Conservation (phyloP, 1,140 invertebrate genomes). For the Hesperophylax magnus region DNA sequence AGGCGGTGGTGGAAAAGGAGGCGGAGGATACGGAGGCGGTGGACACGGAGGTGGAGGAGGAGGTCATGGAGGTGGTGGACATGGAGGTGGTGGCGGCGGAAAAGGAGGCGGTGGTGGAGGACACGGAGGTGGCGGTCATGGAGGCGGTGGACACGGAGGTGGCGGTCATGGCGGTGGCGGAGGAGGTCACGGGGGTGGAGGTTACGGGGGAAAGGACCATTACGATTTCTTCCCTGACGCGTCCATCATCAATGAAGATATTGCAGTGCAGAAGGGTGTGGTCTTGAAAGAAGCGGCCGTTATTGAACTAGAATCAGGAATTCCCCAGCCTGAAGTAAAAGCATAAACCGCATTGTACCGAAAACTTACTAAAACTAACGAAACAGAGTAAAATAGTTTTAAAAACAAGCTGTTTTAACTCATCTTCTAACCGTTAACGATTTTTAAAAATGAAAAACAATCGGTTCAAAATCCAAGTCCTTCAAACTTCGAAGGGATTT, state of each 20-base stretch:
- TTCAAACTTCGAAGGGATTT: no score
- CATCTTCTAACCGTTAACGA: no score
- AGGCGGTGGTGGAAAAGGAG: conserved; percentile 45
- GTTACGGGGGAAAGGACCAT: conserved; percentile 7
- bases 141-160: not conserved
- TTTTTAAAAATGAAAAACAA: no score
- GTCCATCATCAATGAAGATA: not conserved
- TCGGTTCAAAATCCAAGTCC: no score
- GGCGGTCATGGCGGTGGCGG: conserved; percentile 16
- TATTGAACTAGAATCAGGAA: not conserved
- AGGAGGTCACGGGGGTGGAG: conserved; percentile 59
- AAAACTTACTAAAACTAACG: no score
- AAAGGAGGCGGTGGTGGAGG: not conserved
- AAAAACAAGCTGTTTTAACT: no score
- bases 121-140: not conserved
- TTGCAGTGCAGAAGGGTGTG: not conserved
- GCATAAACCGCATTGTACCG: no score
- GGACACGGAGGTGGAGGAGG: not conserved
- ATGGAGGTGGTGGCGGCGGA: conserved; percentile 17
- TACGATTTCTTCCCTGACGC: not conserved
- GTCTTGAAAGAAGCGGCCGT: not conserved
- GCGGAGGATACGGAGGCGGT: conserved; percentile 1
- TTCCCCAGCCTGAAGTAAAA: no score
- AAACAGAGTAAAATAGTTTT: no score
- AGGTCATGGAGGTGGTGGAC: conserved; percentile 2